Base-by-base conservation (phyloP, 2,113 vertebrate genomes). In the Oncorhynchus mykiss region DNA sequence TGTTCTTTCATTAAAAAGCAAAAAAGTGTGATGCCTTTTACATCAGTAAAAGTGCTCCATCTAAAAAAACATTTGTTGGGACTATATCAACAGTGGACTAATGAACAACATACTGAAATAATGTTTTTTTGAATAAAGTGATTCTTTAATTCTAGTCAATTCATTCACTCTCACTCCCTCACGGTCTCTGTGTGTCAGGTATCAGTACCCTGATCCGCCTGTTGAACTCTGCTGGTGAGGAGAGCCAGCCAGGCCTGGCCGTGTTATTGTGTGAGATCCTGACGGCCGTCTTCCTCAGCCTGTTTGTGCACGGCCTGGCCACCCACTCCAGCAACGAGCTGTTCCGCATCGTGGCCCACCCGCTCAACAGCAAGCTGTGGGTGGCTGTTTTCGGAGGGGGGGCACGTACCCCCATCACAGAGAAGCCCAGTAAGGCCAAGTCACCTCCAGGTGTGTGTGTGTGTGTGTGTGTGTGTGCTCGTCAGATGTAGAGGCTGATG, bases 241-340 rank as follows among this genome's bases (percentile, higher is more conserved):
- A 99, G 87, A 95, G 94, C 79, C 97, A 97, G 60, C 94, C 96
- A 2, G 93, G 94, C 54, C 93, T 99, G 71, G 94, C 95, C 0
- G 86, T 99, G 87, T 89, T 99, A 69, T 95, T 99, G 34, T 98
- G 97, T 83, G 98, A 99, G 93, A 95, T 97, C 91, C 92, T 99
- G 74, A 97, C 97, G 59, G 96, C 97, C 0, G 95, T 99, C 29
- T 99, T 95, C 91, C 94, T 99, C 83, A 97, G 97, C 86, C 93
- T 99, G 12, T 98, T 99, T 87, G 95, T 96, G 80, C 97, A 98
- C 83, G 98, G 97, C 79, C 91, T 99, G 83, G 96, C 97, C 87
- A 99, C 96, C 64, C 97, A 99, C 94, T 97, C 96, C 74, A 96
- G 96, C 90, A 95, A 95, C 64, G 96, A 98, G 82, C 89, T 99